Evolutionary conservation across 2,888 invertebrate genomes (phyloP).

Genomic region (Platycheirus albimanus): DNA sequence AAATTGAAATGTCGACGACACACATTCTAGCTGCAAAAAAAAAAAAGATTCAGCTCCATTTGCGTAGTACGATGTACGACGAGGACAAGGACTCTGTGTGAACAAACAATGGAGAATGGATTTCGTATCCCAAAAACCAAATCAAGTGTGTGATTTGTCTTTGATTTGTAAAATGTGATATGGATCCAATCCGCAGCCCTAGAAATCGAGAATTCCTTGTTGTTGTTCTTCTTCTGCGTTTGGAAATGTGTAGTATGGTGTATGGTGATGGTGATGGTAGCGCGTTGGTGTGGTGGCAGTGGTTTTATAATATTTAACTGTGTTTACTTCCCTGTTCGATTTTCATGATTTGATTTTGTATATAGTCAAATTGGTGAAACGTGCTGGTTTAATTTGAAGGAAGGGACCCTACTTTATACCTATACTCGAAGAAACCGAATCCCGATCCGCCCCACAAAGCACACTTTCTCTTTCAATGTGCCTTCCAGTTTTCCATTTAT

Average conservation of each 20-base stretch:
- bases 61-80: conserved; percentile 7
- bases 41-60: conserved; percentile 16
- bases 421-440: too few relatives aligned
- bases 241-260: not conserved
- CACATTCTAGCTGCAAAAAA: conserved; percentile 46
- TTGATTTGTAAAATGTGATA: conserved; percentile 55
- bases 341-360: conserved; percentile 45
- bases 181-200: conserved; percentile 17
- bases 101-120: conserved; percentile 23
- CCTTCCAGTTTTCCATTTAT: too few relatives aligned
- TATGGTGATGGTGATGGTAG: too few relatives aligned
- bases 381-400: conserved; percentile 53
- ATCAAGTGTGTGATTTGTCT: conserved; percentile 47
- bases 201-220: too few relatives aligned
- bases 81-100: too few relatives aligned
- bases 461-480: too few relatives aligned
- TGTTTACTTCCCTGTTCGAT: conserved; percentile 9
- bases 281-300: not conserved
- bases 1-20: conserved; percentile 58
- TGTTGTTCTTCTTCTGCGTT: not conserved
- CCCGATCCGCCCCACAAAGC: too few relatives aligned
- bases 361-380: conserved; percentile 60
- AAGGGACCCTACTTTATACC: conserved; percentile 2
- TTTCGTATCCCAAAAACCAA: conserved; percentile 23
- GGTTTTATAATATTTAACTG: conserved; percentile 14